Percentiles rank a stretch among this genome's conserved stretches.
Conservation (phyloP, 2,797 vertebrate genomes). For the Pogonophryne albipinna region DNA sequence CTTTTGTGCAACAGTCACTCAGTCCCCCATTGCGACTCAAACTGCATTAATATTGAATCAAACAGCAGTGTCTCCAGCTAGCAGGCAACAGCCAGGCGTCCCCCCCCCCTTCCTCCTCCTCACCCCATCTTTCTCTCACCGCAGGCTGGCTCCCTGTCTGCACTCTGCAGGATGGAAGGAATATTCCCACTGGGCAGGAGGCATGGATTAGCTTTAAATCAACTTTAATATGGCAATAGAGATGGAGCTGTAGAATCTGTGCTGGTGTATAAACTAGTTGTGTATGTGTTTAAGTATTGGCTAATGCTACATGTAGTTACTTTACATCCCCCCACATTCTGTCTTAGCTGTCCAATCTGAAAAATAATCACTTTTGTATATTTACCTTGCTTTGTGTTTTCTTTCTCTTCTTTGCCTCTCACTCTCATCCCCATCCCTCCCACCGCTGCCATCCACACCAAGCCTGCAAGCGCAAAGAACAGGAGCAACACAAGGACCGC, state of each 20-base stretch:
- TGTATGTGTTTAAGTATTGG: slow-evolving; percentile 64
- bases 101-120: slow-evolving; percentile 27
- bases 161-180: slow-evolving; percentile 86
- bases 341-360: slow-evolving; percentile 36
- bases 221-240: slow-evolving; percentile 86
- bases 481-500: slow-evolving; percentile 97
- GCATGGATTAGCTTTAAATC: slow-evolving; percentile 88
- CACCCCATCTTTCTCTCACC: slow-evolving; percentile 72
- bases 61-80: slow-evolving; percentile 86
- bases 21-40: slow-evolving; percentile 86
- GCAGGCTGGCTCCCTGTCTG: slow-evolving; percentile 85
- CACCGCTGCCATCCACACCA: slow-evolving; percentile 73
- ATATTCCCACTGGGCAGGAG: slow-evolving; percentile 86
- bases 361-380: slow-evolving; percentile 69
- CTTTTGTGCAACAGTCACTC: slow-evolving; percentile 86
- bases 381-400: slow-evolving; percentile 79
- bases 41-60: slow-evolving; percentile 91
- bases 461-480: slow-evolving; percentile 99
- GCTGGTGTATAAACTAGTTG: slow-evolving; percentile 66
- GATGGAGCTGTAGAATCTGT: slow-evolving; percentile 70
- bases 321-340: slow-evolving; percentile 48
- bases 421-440: slow-evolving; percentile 81
- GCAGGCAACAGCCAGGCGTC: slow-evolving; percentile 79
- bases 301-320: slow-evolving; percentile 64
- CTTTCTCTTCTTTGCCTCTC: slow-evolving; percentile 66